phyloP scores from a whole-genome alignment of 2,888 invertebrate species.

The Ephialtes manifestator region DNA sequence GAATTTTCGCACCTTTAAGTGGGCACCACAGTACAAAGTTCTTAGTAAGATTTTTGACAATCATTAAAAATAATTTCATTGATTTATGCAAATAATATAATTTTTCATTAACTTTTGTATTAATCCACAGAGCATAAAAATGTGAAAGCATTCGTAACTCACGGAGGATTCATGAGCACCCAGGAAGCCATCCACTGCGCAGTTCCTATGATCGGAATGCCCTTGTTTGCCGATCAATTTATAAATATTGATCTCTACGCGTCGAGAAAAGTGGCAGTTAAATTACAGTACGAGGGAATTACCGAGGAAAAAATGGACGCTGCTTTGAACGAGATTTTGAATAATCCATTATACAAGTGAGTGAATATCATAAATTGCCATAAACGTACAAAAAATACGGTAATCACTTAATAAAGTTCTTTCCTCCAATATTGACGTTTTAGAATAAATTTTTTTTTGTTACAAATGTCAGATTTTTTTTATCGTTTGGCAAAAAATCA shows the following conservation, averaged over 20 bases:
- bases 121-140: constrained; percentile 79
- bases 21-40: constrained; percentile 81
- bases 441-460: no score
- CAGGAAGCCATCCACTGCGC: constrained; percentile 81
- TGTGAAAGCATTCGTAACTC: constrained; percentile 81
- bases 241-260: constrained; percentile 77
- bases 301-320: constrained; percentile 76
- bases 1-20: constrained; percentile 76
- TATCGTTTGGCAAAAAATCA: no score
- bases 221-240: constrained; percentile 82
- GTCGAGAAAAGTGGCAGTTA: constrained; percentile 76
- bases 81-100: constrained; percentile 10
- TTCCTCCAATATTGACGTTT: no score
- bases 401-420: no score
- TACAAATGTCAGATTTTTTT: no score
- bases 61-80: not conserved
- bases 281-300: constrained; percentile 72
- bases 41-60: constrained; percentile 75
- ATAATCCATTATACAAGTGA: constrained; percentile 79
- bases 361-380: constrained; percentile 1
- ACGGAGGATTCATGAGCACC: constrained; percentile 82
- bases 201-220: constrained; percentile 82
- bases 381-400: not conserved
- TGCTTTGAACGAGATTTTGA: constrained; percentile 76
- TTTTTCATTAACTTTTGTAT: not conserved